Evolutionary conservation across 92 coral and sea anemone species (phyloP), one percentile per base, ranked within the genome.

Genomic region (Anthopleura xanthogrammica): DNA sequence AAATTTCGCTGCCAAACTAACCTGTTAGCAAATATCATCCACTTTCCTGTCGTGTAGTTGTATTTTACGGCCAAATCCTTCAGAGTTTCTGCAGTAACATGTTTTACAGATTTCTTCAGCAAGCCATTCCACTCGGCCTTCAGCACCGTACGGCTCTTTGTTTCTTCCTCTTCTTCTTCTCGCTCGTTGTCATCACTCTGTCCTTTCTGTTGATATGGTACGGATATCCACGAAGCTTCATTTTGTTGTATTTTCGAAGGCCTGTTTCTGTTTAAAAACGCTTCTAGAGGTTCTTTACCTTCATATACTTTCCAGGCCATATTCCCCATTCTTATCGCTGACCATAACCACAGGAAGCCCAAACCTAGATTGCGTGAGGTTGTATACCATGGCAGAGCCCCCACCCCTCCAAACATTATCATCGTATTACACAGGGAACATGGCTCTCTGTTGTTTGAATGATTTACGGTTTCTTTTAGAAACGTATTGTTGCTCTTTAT

Each of bases 1-100:
- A 2, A 11, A 6, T 54, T 13, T 54, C 16, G 58, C 11, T 54
- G 58, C 16, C 3, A 11, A 62, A 41, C 77, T 20, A 58, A 86
- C 89, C 89, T 74, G 16, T 16, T 16, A 60, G 85, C 42, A 71
- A 74, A 86, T 19, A 86, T 74, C 39, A 86, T 7, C 89, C 89
- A 86, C 42, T 86, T 86, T 75, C 89, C 89, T 4, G 85, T 11
- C 16, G 58, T 55, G 73, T 72, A 55, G 12, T 66, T 57, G 60
- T 86, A 86, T 73, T 80, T 81, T 48, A 60, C 77, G 40, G 85
- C 89, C 41, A 86, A 48, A 9, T 75, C 60, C 16, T 60, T 77
- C 52, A 80, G 74, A 12, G 64, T 42, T 60, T 60, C 46, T 3
- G 56, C 55, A 12, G 71, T 86, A 58, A 86, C 52, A 16, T 22